Evolutionary conservation across 1,140 invertebrate genomes (phyloP).

Genomic region (Drosophila tani): DNA sequence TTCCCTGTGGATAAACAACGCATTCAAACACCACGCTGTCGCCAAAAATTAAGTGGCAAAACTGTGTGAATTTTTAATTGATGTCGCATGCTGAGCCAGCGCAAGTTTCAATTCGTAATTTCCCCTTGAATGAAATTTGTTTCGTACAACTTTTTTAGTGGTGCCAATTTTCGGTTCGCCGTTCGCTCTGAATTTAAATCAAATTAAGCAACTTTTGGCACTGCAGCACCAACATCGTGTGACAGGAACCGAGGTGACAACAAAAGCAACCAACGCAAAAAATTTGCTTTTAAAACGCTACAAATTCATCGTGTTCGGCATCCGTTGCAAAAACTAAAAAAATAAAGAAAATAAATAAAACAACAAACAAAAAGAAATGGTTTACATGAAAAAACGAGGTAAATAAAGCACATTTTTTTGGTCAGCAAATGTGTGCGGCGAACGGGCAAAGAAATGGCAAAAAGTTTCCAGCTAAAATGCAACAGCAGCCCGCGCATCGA

Average conservation of each 20-base stretch:
- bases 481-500: constrained; percentile 4
- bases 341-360: not conserved
- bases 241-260: constrained; percentile 15
- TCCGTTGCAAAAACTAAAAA: constrained; percentile 4
- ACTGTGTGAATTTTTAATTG: constrained; percentile 50
- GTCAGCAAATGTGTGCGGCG: constrained; percentile 24
- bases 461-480: constrained; percentile 35
- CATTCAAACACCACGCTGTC: not conserved
- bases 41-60: constrained; percentile 21
- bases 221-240: constrained; percentile 11
- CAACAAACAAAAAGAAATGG: not conserved
- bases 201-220: constrained; percentile 70
- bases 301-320: constrained; percentile 40
- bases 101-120: constrained; percentile 48
- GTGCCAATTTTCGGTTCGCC: constrained; percentile 30
- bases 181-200: constrained; percentile 61
- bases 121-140: constrained; percentile 17
- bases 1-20: constrained; percentile 1
- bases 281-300: constrained; percentile 24
- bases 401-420: constrained; percentile 34
- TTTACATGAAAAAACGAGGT: constrained; percentile 22
- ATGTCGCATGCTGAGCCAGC: constrained; percentile 31
- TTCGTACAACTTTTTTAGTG: constrained; percentile 28
- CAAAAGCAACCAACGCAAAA: constrained; percentile 28
- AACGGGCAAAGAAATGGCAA: constrained; percentile 7